These are phyloP conservation scores for Achroia grisella DNA, from an alignment of 1,140 invertebrate species.

Conservation along the genomic window DNA sequence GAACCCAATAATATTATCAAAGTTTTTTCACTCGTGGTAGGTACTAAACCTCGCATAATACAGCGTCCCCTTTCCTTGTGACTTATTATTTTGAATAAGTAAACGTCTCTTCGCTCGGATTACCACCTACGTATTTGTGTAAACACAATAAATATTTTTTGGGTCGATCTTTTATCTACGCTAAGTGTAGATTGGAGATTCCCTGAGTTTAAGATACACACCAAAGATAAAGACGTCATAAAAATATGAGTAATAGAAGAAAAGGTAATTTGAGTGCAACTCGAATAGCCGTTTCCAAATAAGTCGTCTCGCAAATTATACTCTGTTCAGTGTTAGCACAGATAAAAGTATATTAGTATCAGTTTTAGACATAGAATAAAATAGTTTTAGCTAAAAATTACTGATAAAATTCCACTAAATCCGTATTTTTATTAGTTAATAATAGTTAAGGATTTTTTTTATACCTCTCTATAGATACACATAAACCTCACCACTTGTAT, in stretches of 20 bases:
- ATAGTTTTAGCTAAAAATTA: too few species aligned
- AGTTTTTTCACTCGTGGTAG: slow-evolving; percentile 23
- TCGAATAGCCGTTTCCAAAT: too few species aligned
- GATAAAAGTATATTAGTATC: too few species aligned
- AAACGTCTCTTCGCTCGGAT: slow-evolving; percentile 36
- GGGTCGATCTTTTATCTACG: slow-evolving; percentile 28
- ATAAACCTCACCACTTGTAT: too few species aligned
- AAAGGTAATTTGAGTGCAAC: slow-evolving; percentile 17
- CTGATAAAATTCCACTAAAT: too few species aligned
- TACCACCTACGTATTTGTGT: slow-evolving; percentile 67
- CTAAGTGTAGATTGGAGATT: slow-evolving; percentile 37
- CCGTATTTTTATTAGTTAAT: too few species aligned
- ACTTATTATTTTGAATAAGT: slow-evolving; percentile 47
- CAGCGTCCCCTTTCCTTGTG: slow-evolving; percentile 25
- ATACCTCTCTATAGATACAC: too few species aligned
- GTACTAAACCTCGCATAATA: slow-evolving; percentile 18
- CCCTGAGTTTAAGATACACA: slow-evolving; percentile 26
- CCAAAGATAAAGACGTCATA: slow-evolving; percentile 17
- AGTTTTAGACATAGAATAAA: too few species aligned
- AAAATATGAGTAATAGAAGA: slow-evolving; percentile 9
- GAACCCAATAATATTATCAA: slow-evolving; percentile 68
- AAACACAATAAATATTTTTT: slow-evolving; percentile 69
- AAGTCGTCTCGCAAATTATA: too few species aligned
- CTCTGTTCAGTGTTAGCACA: too few species aligned
- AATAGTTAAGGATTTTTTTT: too few species aligned